Evolutionary conservation across 2,113 vertebrate species (phyloP).

Genomic region (human): DNA sequence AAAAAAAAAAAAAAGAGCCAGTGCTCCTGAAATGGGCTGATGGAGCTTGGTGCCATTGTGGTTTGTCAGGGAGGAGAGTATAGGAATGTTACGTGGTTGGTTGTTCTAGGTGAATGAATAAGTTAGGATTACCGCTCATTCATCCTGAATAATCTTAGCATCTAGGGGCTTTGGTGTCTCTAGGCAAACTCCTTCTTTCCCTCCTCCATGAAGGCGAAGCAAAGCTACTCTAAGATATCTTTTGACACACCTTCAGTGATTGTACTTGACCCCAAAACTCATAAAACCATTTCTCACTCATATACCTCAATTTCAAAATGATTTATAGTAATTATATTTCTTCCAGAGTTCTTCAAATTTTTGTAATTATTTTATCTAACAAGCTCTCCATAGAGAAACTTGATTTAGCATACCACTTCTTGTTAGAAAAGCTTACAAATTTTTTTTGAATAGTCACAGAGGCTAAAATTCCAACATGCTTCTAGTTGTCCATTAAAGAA

Average conservation of each 20-base stretch:
- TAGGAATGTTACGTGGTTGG: neutral
- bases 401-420: neutral
- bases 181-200: neutral
- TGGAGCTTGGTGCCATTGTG: neutral
- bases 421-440: neutral
- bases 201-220: neutral
- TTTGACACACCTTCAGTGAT: neutral
- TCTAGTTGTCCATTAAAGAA: neutral
- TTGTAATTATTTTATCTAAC: slow-evolving; percentile 25
- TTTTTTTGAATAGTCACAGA: slow-evolving; percentile 1
- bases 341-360: slow-evolving; percentile 3
- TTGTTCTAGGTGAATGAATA: neutral
- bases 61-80: neutral
- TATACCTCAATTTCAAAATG: slow-evolving; percentile 39
- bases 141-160: neutral
- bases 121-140: slow-evolving; percentile 25
- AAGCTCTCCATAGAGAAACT: slow-evolving; percentile 24
- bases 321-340: neutral
- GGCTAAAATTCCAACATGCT: neutral
- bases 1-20: neutral
- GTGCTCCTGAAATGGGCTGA: neutral
- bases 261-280: neutral
- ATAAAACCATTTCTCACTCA: neutral
- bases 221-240: neutral
- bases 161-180: neutral